Evolutionary conservation across 2,797 vertebrate genomes (phyloP), one percentile per base, ranked within the genome.

Genomic region (Paramormyrops hopkinsi): DNA sequence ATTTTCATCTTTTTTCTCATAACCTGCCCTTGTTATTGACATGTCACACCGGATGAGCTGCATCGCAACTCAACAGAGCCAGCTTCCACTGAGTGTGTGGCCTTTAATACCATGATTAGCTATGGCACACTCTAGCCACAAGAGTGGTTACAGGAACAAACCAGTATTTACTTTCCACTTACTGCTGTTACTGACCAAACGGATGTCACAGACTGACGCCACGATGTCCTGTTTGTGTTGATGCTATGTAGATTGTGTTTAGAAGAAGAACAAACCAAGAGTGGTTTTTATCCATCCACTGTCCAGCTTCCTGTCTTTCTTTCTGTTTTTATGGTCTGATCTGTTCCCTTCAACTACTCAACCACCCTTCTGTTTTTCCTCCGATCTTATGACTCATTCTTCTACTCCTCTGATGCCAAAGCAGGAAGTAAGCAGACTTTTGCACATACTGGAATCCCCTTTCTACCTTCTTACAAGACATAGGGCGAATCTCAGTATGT

Each of bases 161-260:
- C 84, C 69, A 89, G 51, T 89, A 73, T 89, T 89, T 85, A 89
- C 79, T 89, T 89, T 51, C 82, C 79, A 85, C 88, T 85, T 62
- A 62, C 88, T 41, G 76, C 53, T 56, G 56, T 62, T 86, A 73
- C 29, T 11, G 44, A 12, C 51, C 46, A 54, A 88, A 79, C 19
- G 37, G 25, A 11, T 22, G 54, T 85, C 56, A 84, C 73, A 79
- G 3, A 79, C 73, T 89, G 83, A 86, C 8, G n/a, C 37, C 53
- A 44, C 22, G 11, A 83, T 83, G 44, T 17, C 9, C 22, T 79
- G 88, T 51, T 83, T 62, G 51, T 86, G 17, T 65, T 37, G 44
- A 46, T 69, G 56, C 33, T 59, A 51, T 76, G 82, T 50, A 19
- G 59, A 5, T 50, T 9, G 17, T 22, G 14, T 88, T 65, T 25